Evolutionary conservation across 2,797 vertebrate species (phyloP).

Genomic region (Emys orbicularis): DNA sequence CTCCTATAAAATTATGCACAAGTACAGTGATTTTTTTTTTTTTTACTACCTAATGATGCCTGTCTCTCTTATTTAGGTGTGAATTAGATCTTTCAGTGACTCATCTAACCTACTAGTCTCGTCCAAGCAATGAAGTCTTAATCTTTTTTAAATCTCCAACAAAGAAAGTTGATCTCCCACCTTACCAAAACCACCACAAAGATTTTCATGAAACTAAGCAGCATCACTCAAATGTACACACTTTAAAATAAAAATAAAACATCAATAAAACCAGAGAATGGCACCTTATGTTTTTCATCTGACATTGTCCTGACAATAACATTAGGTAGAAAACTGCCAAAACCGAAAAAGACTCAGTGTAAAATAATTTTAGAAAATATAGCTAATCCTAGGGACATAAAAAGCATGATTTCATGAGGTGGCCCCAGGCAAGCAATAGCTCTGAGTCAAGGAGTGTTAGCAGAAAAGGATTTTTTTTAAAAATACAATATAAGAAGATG

Average conservation of each 20-base stretch:
- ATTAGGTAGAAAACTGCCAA: neutral
- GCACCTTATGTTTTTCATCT: neutral
- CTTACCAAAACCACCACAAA: neutral
- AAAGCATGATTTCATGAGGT: neutral
- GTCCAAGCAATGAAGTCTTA: accelerated
- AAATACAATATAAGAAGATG: neutral
- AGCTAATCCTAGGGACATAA: neutral
- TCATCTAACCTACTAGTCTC: neutral
- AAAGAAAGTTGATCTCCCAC: accelerated
- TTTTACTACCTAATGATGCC: neutral
- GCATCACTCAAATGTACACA: neutral
- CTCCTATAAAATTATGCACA: neutral
- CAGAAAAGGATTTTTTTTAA: neutral
- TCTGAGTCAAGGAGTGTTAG: neutral
- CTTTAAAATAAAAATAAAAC: neutral
- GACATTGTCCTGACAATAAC: accelerated
- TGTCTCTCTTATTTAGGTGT: neutral
- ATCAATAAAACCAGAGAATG: neutral
- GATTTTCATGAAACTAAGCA: accelerated
- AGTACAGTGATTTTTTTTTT: conserved; percentile 32
- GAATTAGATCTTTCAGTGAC: neutral
- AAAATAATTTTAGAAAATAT: neutral
- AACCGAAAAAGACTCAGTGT: neutral
- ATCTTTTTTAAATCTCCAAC: neutral
- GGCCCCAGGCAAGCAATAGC: neutral